Base-by-base conservation (phyloP, 2,113 vertebrate genomes). In the Cyprinodon tularosa region DNA sequence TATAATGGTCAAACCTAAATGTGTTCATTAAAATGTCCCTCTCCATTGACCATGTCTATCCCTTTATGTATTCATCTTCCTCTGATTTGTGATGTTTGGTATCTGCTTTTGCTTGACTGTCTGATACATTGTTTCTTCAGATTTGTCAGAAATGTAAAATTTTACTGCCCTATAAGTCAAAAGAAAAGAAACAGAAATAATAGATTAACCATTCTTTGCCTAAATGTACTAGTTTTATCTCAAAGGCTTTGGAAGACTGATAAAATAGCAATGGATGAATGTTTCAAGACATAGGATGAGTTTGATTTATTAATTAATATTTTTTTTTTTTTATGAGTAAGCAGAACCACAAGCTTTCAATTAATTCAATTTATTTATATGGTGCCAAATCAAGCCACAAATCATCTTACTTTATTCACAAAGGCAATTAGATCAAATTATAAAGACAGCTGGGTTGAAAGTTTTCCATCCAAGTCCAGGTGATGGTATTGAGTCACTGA, bases 131-230 rank as follows among this genome's bases (percentile, higher is more conserved):
- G 65, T 60, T 77, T 62, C 66, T 60, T 84, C 63, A 66, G 37
- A 37, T 83, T 75, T 62, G 50, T 65, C 62, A 65, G 72, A 84
- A 78, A 67, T 61, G 71, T 50, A 79, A 87, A 50, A 64, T 20
- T 39, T 53, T 14, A 20, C 15, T 5, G 3, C 39, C 15, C 15
- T 20, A 8, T 36, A 14, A 29, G 62, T 78, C 62, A 83, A 39
- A 44, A 74, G 22, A 59, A n/a, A n/a, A 67, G 47, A n/a, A 20
- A 77, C 66, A 74, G 62, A 57, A 68, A 74, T 6, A 82, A n/a
- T 4, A 68, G 42, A 66, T 45, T 14, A 71, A 53, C 13, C 60
- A 62, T 47, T 71, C 57, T 73, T 42, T 62, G 66, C 71, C 57
- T 11, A 1, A 17, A 4, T 45, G 12, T 62, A 5, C 13, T 17